A percentile compares a stretch with the other conserved stretches of the same genome.
phyloP scores from a whole-genome alignment of 2,888 invertebrate species.

The Ochropacha duplaris region DNA sequence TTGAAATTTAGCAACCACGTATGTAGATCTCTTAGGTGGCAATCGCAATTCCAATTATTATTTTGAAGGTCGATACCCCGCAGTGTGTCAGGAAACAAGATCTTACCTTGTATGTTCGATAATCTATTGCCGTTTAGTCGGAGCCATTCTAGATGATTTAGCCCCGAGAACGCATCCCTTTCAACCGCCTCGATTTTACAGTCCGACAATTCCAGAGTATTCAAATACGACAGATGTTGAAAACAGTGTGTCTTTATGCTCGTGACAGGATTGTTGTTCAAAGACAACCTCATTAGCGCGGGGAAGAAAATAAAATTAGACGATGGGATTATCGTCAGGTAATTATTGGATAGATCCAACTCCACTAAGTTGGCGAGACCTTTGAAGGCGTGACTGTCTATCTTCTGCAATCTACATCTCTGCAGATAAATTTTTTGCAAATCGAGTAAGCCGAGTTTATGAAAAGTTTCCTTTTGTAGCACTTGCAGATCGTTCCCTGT shows the following conservation, averaged over 20 bases:
- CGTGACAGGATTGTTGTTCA: slow-evolving; percentile 92
- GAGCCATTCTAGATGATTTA: slow-evolving; percentile 92
- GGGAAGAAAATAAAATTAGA: slow-evolving; percentile 90
- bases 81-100: slow-evolving; percentile 89
- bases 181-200: slow-evolving; percentile 91
- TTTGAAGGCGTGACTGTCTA: slow-evolving; percentile 91
- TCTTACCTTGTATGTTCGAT: slow-evolving; percentile 86
- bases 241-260: slow-evolving; percentile 88
- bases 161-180: slow-evolving; percentile 90
- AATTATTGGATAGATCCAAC: slow-evolving; percentile 92
- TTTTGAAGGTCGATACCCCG: slow-evolving; percentile 92
- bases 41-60: slow-evolving; percentile 96
- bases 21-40: slow-evolving; percentile 89
- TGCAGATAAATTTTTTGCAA: slow-evolving; percentile 93
- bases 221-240: slow-evolving; percentile 88
- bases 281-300: slow-evolving; percentile 90
- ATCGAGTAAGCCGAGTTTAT: slow-evolving; percentile 90
- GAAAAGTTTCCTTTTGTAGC: slow-evolving; percentile 90
- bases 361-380: slow-evolving; percentile 94
- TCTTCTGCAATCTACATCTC: slow-evolving; percentile 89
- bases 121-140: slow-evolving; percentile 92
- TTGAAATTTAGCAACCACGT: slow-evolving; percentile 90
- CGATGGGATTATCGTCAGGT: slow-evolving; percentile 89
- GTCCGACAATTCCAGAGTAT: slow-evolving; percentile 90
- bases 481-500: slow-evolving; percentile 91